Percentiles rank a stretch among this genome's conserved stretches.
phyloP scores from a whole-genome alignment of 2,797 vertebrate genomes.

The Anabacerthia variegaticeps region DNA sequence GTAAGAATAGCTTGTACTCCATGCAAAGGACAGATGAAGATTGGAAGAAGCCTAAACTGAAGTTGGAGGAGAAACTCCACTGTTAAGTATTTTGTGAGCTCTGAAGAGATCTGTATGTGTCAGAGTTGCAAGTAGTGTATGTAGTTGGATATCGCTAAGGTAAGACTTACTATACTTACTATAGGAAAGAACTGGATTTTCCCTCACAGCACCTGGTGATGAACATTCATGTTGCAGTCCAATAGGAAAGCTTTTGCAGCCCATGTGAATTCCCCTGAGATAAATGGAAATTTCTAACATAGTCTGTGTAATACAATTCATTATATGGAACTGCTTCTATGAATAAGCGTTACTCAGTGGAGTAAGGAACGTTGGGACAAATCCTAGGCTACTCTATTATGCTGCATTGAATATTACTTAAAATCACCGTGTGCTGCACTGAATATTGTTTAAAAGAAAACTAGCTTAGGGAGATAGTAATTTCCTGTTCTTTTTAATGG shows the following conservation, averaged over 20 bases:
- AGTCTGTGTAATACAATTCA: constrained; percentile 1
- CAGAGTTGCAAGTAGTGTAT: not conserved
- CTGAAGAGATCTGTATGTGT: not conserved
- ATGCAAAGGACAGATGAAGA: not conserved
- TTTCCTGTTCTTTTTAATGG: not conserved
- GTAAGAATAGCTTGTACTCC: not conserved
- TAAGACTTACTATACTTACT: not conserved
- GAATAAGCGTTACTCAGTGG: constrained; percentile 64
- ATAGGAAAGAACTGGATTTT: constrained; percentile 8
- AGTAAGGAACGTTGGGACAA: not conserved
- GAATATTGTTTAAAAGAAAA: not conserved
- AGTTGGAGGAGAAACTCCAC: not conserved
- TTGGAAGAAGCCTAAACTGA: not conserved
- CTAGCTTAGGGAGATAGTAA: not conserved
- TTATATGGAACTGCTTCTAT: constrained; percentile 49
- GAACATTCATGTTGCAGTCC: not conserved
- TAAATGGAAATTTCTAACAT: constrained; percentile 55
- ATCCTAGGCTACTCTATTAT: not conserved
- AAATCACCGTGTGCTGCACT: not conserved
- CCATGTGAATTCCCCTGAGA: constrained; percentile 37
- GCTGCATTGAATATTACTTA: not conserved
- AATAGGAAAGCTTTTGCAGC: constrained; percentile 22
- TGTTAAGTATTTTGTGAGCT: not conserved
- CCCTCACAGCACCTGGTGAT: not conserved
- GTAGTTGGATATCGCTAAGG: not conserved